These are phyloP conservation scores for Arbacia lixula DNA, from an alignment of 53 echinoderm and acorn worm species.

Conservation along the genomic window DNA sequence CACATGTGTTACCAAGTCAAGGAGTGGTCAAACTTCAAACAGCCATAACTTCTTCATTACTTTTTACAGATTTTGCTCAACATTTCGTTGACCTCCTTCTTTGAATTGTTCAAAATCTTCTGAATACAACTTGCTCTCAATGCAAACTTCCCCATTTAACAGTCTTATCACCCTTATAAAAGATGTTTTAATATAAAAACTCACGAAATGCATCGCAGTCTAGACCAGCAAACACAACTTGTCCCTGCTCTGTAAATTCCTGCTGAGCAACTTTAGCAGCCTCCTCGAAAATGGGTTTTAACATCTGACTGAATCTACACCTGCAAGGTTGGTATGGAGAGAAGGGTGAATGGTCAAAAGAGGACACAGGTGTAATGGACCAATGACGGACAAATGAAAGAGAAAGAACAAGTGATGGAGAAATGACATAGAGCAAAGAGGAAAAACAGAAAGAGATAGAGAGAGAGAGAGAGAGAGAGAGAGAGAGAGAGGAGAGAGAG, in stretches of 20 bases:
- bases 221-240: constrained; percentile 76
- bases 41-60: too few relatives aligned
- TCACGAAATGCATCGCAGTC: constrained; percentile 88
- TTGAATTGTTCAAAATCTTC: too few relatives aligned
- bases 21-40: too few relatives aligned
- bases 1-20: too few relatives aligned
- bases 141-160: too few relatives aligned
- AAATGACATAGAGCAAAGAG: background rate
- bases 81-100: too few relatives aligned
- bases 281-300: constrained; percentile 96
- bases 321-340: constrained; percentile 38
- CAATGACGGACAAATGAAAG: too few relatives aligned
- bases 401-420: too few relatives aligned
- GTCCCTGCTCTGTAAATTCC: constrained; percentile 65
- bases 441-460: background rate
- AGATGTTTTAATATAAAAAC: background rate
- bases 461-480: background rate
- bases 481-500: too few relatives aligned
- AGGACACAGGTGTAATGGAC: background rate
- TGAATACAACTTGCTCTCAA: too few relatives aligned
- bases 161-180: too few relatives aligned
- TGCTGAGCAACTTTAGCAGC: constrained; percentile 73
- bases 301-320: constrained; percentile 99
- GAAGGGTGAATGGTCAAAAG: background rate
- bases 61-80: too few relatives aligned